Evolutionary conservation across 2,113 vertebrate genomes (phyloP), one percentile per base, ranked within the genome.

Genomic region (Lonchura striata): DNA sequence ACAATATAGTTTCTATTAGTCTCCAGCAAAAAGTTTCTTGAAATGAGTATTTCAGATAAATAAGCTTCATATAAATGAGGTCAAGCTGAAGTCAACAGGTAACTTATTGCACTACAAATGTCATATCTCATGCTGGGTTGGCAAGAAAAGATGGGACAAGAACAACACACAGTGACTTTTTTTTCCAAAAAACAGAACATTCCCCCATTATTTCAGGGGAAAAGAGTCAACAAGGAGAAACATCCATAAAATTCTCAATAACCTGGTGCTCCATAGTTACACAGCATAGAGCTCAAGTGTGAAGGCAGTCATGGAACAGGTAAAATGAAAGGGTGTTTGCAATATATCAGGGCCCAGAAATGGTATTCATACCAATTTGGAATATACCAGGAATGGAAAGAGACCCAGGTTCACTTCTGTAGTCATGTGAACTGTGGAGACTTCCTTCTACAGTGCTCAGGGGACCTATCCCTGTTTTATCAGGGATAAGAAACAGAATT

Each of bases 211-310:
- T 37, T 87, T 63, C 18, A 74, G 39, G 33, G 21, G 20, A 42
- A 7, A 59, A 69, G 49, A 41, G 7, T 56, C n/a, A 81, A 20
- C 8, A 81, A 74, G 11, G 25, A 65, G 18, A 61, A 25, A 11
- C 12, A 68, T 28, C 11, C 28, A 31, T 49, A 57, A 74, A 70
- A 78, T 78, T 84, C 15, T 42, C 24, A 30, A 33, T 63, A 66
- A 57, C 2, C 4, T 57, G 19, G 9, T 27, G 10, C 5, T 82
- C 10, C 31, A 37, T 8, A 28, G 4, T 37, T 47, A 54, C 9
- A 60, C 4, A 39, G 7, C 4, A 8, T 1, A 50, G 18, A 71
- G 3, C 9, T 19, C 0, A 0, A 37, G 15, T 37, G 16, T 0
- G 2, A 81, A 74, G 11, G 4, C 16, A 10, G n/a, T 39, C 15